A percentile compares a stretch with the other conserved stretches of the same genome.
These are phyloP conservation scores for Ursus arctos DNA, from an alignment of 2,113 vertebrate genomes.

Conservation along the genomic window DNA sequence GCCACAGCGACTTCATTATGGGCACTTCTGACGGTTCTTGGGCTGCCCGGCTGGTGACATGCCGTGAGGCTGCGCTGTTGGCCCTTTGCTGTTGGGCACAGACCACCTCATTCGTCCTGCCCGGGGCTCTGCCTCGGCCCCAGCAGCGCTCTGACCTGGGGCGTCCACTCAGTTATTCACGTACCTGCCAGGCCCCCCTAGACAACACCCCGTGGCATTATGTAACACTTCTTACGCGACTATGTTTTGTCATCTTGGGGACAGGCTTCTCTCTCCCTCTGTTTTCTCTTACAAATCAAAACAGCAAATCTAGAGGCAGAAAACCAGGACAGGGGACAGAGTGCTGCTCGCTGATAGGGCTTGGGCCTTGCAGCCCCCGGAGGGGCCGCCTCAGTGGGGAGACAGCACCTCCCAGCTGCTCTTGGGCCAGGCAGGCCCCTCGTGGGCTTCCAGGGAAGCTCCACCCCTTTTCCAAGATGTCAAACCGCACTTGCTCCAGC, in stretches of 20 bases:
- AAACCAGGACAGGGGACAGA: background rate
- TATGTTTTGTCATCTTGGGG: conserved; percentile 17
- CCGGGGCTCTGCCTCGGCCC: background rate
- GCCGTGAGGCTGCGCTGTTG: rapidly evolving
- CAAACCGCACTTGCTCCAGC: background rate
- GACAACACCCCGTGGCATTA: background rate
- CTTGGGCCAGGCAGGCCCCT: background rate
- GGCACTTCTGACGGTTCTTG: rapidly evolving
- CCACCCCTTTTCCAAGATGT: background rate
- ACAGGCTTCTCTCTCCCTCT: background rate
- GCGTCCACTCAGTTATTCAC: background rate
- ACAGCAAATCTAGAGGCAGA: conserved; percentile 16
- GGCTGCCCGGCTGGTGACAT: background rate
- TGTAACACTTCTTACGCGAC: background rate
- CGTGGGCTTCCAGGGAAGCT: background rate
- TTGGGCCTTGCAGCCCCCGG: background rate
- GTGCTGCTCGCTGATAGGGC: background rate
- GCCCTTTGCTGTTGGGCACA: background rate
- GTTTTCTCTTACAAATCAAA: background rate
- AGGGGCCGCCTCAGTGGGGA: background rate
- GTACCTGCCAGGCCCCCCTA: background rate
- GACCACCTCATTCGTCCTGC: background rate
- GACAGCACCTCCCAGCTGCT: background rate
- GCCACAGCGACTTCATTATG: rapidly evolving
- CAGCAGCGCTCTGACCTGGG: background rate